Evolutionary conservation across 2,797 vertebrate species (phyloP).

Genomic region (Echiichthys vipera): DNA sequence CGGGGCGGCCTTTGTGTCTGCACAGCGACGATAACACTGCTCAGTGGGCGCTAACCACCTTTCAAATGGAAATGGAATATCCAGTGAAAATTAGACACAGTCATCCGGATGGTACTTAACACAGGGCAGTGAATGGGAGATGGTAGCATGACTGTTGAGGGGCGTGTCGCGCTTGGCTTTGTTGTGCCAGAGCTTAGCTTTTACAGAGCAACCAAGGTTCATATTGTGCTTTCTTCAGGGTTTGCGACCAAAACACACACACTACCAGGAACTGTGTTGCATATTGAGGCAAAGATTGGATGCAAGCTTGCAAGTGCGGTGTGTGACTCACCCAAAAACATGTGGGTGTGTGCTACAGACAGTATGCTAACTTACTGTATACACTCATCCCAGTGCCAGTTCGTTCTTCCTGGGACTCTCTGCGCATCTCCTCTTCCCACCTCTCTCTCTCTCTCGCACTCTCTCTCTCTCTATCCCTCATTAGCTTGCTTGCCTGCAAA

Average conservation of each 20-base stretch:
- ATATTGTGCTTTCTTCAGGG: conserved; percentile 11
- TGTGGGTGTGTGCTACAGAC: conserved; percentile 45
- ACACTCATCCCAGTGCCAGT: conserved; percentile 46
- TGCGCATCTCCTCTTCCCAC: conserved; percentile 3
- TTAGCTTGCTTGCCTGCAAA: conserved; percentile 53
- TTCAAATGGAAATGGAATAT: conserved; percentile 77
- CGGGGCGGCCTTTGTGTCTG: conserved; percentile 65
- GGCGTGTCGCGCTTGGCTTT: conserved; percentile 49
- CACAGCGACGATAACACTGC: conserved; percentile 71
- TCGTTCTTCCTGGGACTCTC: conserved; percentile 34
- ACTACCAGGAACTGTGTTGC: conserved; percentile 27
- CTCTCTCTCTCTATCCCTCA: conserved; percentile 26
- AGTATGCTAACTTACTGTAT: conserved; percentile 61
- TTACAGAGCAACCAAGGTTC: conserved; percentile 17
- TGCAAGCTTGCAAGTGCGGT: conserved; percentile 78
- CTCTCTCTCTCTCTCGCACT: not conserved
- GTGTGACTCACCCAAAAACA: conserved; percentile 78
- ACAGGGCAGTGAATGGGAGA: conserved; percentile 43
- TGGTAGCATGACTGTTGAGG: conserved; percentile 34
- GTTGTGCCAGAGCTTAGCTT: conserved; percentile 35
- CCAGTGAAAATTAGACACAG: conserved; percentile 71
- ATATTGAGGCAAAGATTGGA: conserved; percentile 40
- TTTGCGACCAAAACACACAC: not conserved
- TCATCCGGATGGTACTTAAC: conserved; percentile 61
- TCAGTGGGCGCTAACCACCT: conserved; percentile 71